These are phyloP conservation scores for Oligia latruncula DNA, from an alignment of 2,888 invertebrate genomes.

Conservation along the genomic window DNA sequence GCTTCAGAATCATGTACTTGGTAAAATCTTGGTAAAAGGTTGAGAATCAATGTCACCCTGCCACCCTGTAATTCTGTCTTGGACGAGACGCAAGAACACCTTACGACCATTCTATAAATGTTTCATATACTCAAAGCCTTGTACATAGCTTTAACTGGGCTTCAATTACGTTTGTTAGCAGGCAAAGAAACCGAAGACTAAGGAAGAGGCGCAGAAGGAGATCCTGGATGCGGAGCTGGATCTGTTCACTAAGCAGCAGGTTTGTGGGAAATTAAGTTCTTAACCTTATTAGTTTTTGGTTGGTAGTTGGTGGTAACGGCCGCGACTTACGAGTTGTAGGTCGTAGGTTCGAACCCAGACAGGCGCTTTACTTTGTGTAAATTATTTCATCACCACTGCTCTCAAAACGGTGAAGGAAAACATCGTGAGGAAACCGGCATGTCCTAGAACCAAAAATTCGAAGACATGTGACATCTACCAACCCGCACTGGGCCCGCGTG, in stretches of 20 bases:
- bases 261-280: slow-evolving; percentile 65
- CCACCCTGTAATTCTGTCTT: neutral
- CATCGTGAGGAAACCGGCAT: too few species aligned
- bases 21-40: neutral
- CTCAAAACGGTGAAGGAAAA: too few species aligned
- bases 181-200: slow-evolving; percentile 91
- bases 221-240: slow-evolving; percentile 97
- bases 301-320: too few species aligned
- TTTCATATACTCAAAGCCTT: slow-evolving; percentile 54
- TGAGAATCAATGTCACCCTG: neutral
- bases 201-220: slow-evolving; percentile 96
- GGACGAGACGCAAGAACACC: neutral
- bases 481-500: too few species aligned
- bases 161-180: slow-evolving; percentile 71
- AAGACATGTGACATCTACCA: too few species aligned
- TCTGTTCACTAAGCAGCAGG: slow-evolving; percentile 96
- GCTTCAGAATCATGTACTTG: neutral
- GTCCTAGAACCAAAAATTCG: too few species aligned
- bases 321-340: too few species aligned
- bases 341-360: too few species aligned
- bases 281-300: neutral
- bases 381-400: too few species aligned
- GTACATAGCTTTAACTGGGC: slow-evolving; percentile 64
- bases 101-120: neutral
- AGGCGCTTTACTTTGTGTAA: too few species aligned